phyloP scores from a whole-genome alignment of 2,888 invertebrate genomes.

The Catocala nupta region DNA sequence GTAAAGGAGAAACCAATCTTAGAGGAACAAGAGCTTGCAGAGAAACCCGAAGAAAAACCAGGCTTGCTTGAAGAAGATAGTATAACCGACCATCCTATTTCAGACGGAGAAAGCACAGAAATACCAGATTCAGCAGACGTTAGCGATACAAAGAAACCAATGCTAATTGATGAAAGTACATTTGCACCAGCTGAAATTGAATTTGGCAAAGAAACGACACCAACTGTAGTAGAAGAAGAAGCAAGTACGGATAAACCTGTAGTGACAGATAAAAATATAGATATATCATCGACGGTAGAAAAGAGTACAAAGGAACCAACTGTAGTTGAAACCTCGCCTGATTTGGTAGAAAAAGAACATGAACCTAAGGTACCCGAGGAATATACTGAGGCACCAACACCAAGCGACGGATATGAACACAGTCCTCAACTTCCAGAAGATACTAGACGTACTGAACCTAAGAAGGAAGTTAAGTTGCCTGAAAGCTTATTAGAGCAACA shows the following conservation, averaged over 20 bases:
- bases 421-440: conserved; percentile 10
- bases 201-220: conserved; percentile 8
- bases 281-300: conserved; percentile 18
- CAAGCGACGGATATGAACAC: background rate
- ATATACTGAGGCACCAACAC: background rate
- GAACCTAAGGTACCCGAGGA: conserved; percentile 1
- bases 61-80: conserved; percentile 12
- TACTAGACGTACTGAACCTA: conserved; percentile 16
- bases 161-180: conserved; percentile 15
- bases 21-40: conserved; percentile 10
- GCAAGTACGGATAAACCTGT: conserved; percentile 12
- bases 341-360: conserved; percentile 1
- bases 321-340: conserved; percentile 11
- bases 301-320: conserved; percentile 18
- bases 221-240: conserved; percentile 11
- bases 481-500: conserved; percentile 19
- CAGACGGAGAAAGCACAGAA: conserved; percentile 7
- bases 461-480: conserved; percentile 19
- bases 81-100: conserved; percentile 6
- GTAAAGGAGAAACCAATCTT: conserved; percentile 11
- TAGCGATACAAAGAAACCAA: conserved; percentile 7
- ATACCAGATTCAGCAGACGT: conserved; percentile 15
- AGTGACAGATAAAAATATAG: background rate
- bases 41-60: conserved; percentile 15
- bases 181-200: conserved; percentile 12